Conservation (phyloP, 2,797 vertebrate genomes). For the Premnoplex brunnescens region DNA sequence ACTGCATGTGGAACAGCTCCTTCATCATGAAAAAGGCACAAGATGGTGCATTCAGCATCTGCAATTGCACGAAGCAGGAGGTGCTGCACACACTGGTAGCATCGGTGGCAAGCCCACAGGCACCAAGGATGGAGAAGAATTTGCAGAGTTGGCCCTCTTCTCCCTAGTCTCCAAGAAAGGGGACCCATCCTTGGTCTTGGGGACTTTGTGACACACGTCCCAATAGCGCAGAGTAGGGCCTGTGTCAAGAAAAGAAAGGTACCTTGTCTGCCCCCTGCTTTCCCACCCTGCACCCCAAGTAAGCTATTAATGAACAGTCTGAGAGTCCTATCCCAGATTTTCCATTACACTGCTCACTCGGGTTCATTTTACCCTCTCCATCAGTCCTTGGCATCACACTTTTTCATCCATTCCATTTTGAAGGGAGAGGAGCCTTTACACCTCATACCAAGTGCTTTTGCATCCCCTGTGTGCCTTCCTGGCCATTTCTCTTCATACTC, state of each 20-base stretch:
- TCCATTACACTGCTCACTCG: rapidly evolving
- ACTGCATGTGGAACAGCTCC: background rate
- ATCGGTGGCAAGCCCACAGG: background rate
- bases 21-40: background rate
- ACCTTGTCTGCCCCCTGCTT: background rate
- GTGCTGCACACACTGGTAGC: background rate
- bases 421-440: background rate
- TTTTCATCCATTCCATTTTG: background rate
- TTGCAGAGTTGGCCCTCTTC: background rate
- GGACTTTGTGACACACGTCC: background rate
- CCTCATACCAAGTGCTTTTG: background rate
- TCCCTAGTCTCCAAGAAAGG: background rate
- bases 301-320: background rate
- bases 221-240: background rate
- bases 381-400: background rate
- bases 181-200: background rate
- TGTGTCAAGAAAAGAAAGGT: background rate
- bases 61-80: background rate
- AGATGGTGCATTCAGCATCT: background rate
- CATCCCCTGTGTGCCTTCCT: background rate
- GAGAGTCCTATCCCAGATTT: background rate
- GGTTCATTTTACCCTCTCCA: background rate
- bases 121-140: background rate
- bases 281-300: background rate
- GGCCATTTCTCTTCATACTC: background rate